Conservation (phyloP, 2,113 vertebrate genomes). For the Shinisaurus crocodilurus region DNA sequence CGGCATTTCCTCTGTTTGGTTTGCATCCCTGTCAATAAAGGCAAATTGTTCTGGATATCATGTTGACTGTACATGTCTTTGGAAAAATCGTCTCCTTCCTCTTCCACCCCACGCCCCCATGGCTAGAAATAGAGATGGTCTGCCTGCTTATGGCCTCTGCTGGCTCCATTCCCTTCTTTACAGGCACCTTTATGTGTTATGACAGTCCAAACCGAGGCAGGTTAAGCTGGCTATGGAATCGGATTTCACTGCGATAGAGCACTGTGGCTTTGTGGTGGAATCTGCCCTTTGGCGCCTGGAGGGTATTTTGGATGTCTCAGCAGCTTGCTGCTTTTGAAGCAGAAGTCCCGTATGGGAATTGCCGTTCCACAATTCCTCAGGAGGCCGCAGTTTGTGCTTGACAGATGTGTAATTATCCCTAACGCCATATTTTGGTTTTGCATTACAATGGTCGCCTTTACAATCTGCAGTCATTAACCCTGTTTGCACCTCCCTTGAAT, state of each 20-base stretch:
- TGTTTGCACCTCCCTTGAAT: conserved; percentile 19
- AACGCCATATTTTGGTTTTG: conserved; percentile 21
- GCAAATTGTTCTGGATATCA: too few species aligned
- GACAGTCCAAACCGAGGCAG: background rate
- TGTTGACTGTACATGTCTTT: background rate
- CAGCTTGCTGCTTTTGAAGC: conserved; percentile 52
- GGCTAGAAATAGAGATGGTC: background rate
- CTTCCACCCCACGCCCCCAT: rapidly evolving
- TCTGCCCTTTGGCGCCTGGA: conserved; percentile 3
- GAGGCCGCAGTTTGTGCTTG: conserved; percentile 21
- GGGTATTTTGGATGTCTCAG: conserved; percentile 47
- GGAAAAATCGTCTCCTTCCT: background rate
- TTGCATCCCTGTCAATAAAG: background rate
- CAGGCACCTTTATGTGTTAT: background rate
- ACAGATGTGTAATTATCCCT: conserved; percentile 31
- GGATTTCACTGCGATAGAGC: background rate
- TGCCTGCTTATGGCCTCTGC: background rate
- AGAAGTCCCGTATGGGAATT: conserved; percentile 35
- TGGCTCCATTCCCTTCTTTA: background rate
- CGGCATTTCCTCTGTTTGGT: too few species aligned
- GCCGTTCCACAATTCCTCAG: conserved; percentile 28
- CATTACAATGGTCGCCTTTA: conserved; percentile 23
- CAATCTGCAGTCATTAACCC: background rate
- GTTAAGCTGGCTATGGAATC: background rate
- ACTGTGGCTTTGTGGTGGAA: background rate